A percentile compares a stretch with the other conserved stretches of the same genome.
These are phyloP conservation scores for Aspidapion aeneum DNA, from an alignment of 2,888 invertebrate species.

Conservation along the genomic window DNA sequence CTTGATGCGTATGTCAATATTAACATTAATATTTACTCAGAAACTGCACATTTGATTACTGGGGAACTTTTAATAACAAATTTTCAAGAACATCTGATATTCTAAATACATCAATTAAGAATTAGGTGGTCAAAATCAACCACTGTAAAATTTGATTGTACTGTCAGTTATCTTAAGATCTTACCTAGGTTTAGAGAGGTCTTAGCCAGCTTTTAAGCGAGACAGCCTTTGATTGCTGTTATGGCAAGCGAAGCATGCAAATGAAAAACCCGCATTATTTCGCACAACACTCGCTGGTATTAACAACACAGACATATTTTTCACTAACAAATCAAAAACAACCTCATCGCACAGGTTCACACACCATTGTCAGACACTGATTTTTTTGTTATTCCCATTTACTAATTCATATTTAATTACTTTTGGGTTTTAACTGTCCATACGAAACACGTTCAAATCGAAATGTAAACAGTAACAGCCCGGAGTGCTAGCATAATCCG, in stretches of 20 bases:
- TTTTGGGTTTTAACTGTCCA: neutral
- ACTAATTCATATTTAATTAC: neutral
- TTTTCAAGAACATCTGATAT: too few species aligned
- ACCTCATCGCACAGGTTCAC: neutral
- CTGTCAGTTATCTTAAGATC: neutral
- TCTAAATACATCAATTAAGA: too few species aligned
- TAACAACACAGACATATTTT: neutral
- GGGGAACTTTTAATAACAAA: too few species aligned
- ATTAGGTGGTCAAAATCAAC: too few species aligned
- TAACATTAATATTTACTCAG: too few species aligned
- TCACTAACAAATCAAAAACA: neutral
- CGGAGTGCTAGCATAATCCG: slow-evolving; percentile 5
- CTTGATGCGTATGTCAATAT: too few species aligned
- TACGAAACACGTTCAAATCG: slow-evolving; percentile 10
- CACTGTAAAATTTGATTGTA: too few species aligned
- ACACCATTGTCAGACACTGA: neutral
- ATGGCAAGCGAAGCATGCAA: neutral
- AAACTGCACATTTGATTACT: too few species aligned
- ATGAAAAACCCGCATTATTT: neutral
- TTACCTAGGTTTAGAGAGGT: neutral
- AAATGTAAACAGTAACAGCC: slow-evolving; percentile 22
- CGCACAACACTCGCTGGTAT: neutral
- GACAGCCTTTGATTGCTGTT: neutral
- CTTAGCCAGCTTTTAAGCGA: neutral
- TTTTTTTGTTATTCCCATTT: neutral